phyloP scores from a whole-genome alignment of 2,888 invertebrate species.

The Drosophila mayaguana region DNA sequence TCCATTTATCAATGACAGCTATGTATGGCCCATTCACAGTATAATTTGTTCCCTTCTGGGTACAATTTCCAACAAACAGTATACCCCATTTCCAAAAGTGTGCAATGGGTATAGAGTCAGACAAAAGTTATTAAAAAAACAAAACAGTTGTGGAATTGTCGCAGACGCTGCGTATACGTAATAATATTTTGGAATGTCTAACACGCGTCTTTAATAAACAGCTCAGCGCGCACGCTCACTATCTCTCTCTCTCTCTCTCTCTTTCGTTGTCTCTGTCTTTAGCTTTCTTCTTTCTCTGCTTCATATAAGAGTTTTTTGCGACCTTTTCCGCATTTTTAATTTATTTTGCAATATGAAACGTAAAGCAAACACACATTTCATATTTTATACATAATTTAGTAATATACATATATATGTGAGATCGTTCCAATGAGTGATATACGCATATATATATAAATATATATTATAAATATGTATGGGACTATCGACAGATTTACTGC shows the following conservation, averaged over 20 bases:
- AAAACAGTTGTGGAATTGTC: conserved; percentile 29
- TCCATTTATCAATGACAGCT: no score
- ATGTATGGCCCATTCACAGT: no score
- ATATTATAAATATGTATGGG: conserved; percentile 1
- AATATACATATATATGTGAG: conserved; percentile 25
- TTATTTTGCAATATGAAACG: conserved; percentile 42
- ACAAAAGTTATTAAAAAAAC: conserved; percentile 14
- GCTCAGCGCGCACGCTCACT: neutral
- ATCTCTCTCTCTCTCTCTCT: neutral
- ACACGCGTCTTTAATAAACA: conserved; percentile 63
- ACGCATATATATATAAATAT: conserved; percentile 18
- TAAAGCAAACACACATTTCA: conserved; percentile 24
- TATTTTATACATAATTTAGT: conserved; percentile 35
- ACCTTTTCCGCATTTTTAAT: conserved; percentile 68
- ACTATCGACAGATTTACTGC: conserved; percentile 75
- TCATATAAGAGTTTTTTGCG: conserved; percentile 41
- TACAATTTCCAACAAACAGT: neutral
- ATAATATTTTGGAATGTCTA: conserved; percentile 53
- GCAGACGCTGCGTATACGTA: conserved; percentile 54
- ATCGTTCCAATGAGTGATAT: conserved; percentile 52
- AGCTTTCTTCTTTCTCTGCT: conserved; percentile 24
- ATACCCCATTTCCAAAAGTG: neutral
- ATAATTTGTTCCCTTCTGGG: neutral
- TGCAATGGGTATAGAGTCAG: conserved; percentile 2
- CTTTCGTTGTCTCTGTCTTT: conserved; percentile 10